A percentile compares a stretch with the other conserved stretches of the same genome.
Evolutionary conservation across 2,113 vertebrate genomes (phyloP).

Genomic region (Pelmatolapia mariae): DNA sequence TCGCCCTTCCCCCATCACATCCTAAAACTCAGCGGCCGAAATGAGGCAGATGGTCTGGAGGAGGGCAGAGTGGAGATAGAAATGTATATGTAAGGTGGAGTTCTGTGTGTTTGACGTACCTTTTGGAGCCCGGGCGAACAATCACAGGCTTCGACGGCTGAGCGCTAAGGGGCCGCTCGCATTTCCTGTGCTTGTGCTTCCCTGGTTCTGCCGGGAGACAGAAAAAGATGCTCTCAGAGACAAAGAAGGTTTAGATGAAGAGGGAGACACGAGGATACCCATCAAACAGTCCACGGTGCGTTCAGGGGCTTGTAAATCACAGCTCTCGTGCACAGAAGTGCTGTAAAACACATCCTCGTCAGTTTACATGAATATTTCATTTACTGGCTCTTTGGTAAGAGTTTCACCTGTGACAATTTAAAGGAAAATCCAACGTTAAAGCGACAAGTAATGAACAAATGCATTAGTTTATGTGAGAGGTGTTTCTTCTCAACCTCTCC

Average conservation of each 20-base stretch:
- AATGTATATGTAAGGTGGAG: background rate
- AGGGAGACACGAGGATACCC: background rate
- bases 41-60: background rate
- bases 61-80: background rate
- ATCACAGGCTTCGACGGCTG: conserved; percentile 60
- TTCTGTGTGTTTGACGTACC: conserved; percentile 27
- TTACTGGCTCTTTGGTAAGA: background rate
- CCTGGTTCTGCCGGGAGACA: conserved; percentile 59
- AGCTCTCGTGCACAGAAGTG: background rate
- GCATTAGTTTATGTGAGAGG: rapidly evolving
- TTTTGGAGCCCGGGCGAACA: conserved; percentile 60
- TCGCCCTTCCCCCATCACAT: background rate
- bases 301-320: background rate
- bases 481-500: background rate
- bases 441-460: background rate
- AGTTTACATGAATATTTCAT: background rate
- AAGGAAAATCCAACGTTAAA: background rate
- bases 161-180: conserved; percentile 59
- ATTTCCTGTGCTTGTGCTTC: conserved; percentile 74
- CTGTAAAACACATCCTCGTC: background rate
- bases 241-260: background rate
- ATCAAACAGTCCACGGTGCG: background rate
- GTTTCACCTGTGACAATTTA: background rate
- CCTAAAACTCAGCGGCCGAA: rapidly evolving
- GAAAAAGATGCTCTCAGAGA: background rate